A percentile compares a stretch with the other conserved stretches of the same genome.
Conservation (phyloP, 2,888 invertebrate genomes). For the Stenichneumon culpator region DNA sequence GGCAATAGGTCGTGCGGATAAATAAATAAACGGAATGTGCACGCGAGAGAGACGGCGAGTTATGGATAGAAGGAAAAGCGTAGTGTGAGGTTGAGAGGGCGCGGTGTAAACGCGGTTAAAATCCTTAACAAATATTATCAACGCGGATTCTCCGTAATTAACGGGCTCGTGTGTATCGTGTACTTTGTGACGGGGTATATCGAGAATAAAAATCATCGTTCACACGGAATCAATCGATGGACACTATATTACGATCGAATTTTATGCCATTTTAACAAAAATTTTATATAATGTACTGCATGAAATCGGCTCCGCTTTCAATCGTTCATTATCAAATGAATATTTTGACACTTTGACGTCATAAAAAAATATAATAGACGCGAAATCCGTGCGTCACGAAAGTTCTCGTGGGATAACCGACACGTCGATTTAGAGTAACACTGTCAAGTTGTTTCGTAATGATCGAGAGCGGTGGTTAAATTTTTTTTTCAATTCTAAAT, state of each 20-base stretch:
- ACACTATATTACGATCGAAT: neutral
- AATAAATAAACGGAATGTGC: conserved; percentile 61
- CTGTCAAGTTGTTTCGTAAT: neutral
- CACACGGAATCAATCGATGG: too few species aligned
- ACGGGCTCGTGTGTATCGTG: neutral
- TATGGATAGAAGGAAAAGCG: conserved; percentile 29
- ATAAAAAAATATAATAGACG: neutral
- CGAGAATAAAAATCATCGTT: conserved; percentile 15
- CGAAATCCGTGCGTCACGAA: neutral
- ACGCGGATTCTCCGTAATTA: conserved; percentile 22
- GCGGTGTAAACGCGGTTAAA: conserved; percentile 54
- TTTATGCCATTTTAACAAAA: neutral
- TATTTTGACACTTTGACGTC: neutral
- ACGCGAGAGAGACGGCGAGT: conserved; percentile 51
- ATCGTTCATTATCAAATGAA: neutral
- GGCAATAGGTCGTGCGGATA: conserved; percentile 65
- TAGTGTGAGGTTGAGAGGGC: neutral
- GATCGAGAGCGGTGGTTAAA: too few species aligned
- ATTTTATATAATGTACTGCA: neutral
- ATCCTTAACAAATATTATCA: conserved; percentile 55
- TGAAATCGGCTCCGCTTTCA: neutral
- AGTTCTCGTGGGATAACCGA: neutral
- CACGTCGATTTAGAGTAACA: neutral
- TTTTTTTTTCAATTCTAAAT: too few species aligned
- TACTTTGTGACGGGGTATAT: neutral